Evolutionary conservation across 2,888 invertebrate species (phyloP), one percentile per base, ranked within the genome.

Genomic region (Drosophila antonietae): DNA sequence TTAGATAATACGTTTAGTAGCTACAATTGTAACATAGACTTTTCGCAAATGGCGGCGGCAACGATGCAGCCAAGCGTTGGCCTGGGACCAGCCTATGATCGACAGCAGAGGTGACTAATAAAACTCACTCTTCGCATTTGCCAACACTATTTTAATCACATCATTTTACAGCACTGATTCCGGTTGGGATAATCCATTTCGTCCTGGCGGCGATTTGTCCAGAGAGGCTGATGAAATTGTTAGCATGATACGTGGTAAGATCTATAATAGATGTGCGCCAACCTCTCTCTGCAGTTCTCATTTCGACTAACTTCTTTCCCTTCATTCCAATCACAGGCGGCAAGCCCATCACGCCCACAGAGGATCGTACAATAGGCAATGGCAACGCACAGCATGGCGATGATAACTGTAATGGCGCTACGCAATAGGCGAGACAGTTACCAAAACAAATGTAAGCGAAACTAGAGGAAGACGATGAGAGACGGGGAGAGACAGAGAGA

Each of bases 111-210:
- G 93, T 93, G 68, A 10, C 0, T 55, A 4, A 14, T 0, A 8
- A 12, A 12, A 7, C 5, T 8, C 15, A 20, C 6, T 20, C 15
- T 12, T 0, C 1, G 2, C 9, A 2, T 14, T 53, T 53, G 23
- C 10, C 52, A 53, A 37, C 37, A 53, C 55, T 41, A 8, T 3
- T 12, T 12, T 39, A 14, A 55, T 18, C 10, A 18, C 8, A 46
- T 81, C 66, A 80, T 65, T 81, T 94, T 94, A 18, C 95, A 98
- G 98, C 93, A 96, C 97, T 93, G 98, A 98, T 93, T 98, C 97
- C 91, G 98, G 98, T 80, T 97, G 98, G 96, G 98, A 99, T 93
- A 99, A 98, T 93, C 98, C 98, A 67, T 99, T 99, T 94, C 96
- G 98, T 92, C 98, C 98, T 35, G 98, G 98, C 90, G 98, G 98